Evolutionary conservation across 2,888 invertebrate genomes (phyloP), one percentile per base, ranked within the genome.

Genomic region (Girardia tigrina): DNA sequence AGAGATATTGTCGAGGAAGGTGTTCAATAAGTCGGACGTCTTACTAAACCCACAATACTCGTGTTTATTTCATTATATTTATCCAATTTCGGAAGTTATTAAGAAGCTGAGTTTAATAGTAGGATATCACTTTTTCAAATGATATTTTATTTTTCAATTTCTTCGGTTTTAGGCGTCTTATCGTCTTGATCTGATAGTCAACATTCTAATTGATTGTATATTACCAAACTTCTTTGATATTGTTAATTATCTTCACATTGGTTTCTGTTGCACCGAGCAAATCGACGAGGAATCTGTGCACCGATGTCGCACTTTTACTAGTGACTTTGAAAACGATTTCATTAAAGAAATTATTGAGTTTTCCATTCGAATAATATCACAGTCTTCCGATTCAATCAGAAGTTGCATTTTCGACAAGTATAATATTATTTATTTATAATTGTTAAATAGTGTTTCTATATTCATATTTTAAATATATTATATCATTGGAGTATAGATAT

Each of bases 41-140:
- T 56, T 56, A 23, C n/a, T 56, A 6, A 56, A 16, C 23, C 56
- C 56, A 12, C 56, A 56, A n/a, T 56, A 56, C n/a, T 12, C 56
- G 4, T 56, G 56, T 56, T 56, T 56, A 56, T 56, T 12, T 56
- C 56, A 56, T 56, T 56, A 56, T 56, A 56, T 56, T 56, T 56
- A 56, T 56, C 56, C 56, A 23, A 23, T n/a, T 20, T 56, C 56
- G 23, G 56, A 56, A 56, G 56, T 56, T 12, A 56, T 56, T 23
- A 4, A 56, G n/a, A 56, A 56, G n/a, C n/a, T 56, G 56, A 8
- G n/a, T 6, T 2, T 12, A 4, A 56, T 56, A 6, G 56, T 56
- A 56, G 23, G 23, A 12, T 56, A 20, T n/a, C 23, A 8, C 4
- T 56, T 56, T 56, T 6, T 23, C n/a, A 56, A 6, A 36, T 36